These are phyloP conservation scores for Anthophora plumipes DNA, from an alignment of 2,888 invertebrate genomes.

Conservation along the genomic window DNA sequence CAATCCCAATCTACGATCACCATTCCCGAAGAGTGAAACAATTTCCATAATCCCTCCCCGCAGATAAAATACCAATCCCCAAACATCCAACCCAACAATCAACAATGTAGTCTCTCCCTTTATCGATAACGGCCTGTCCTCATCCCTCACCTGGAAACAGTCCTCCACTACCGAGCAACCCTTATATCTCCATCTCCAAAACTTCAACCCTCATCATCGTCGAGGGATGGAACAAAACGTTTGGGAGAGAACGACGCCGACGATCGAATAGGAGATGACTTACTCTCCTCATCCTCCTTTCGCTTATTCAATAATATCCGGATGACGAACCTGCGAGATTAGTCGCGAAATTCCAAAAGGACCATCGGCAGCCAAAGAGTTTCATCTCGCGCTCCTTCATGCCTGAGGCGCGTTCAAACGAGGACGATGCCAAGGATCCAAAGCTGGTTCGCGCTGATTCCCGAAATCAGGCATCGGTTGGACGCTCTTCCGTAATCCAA, in stretches of 20 bases:
- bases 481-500: constrained; percentile 65
- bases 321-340: constrained; percentile 46
- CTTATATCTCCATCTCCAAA: background rate
- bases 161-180: background rate
- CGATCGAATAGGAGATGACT: background rate
- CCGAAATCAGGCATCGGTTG: constrained; percentile 58
- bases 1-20: background rate
- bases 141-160: background rate
- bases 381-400: constrained; percentile 86
- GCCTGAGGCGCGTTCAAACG: constrained; percentile 85
- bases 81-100: background rate
- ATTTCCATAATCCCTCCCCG: background rate
- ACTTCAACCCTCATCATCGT: background rate
- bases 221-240: background rate
- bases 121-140: background rate
- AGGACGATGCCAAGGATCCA: constrained; percentile 65
- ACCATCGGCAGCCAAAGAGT: constrained; percentile 86
- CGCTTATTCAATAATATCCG: constrained; percentile 30
- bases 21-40: background rate
- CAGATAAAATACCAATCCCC: background rate
- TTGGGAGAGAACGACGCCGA: background rate
- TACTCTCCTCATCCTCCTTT: background rate
- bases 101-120: background rate
- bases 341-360: constrained; percentile 85
- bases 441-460: constrained; percentile 69